Evolutionary conservation across 2,888 invertebrate species (phyloP), one percentile per base, ranked within the genome.

Genomic region (Brachycybe producta): DNA sequence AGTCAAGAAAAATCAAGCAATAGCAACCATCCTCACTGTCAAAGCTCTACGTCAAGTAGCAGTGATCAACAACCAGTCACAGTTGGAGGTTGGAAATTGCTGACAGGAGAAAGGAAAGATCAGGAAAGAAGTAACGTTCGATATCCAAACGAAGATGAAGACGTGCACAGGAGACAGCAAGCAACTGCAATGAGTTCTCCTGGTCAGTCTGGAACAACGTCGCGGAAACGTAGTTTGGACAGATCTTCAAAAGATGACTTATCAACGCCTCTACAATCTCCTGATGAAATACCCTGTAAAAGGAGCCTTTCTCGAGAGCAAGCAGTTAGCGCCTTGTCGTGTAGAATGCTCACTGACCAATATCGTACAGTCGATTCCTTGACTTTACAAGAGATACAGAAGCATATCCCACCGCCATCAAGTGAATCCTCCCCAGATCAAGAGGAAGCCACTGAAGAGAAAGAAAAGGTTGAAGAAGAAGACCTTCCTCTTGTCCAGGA

Each of bases 241-340:
- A 45, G 51, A n/a, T 52, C 52, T 15, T 45, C 52, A 2, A 23
- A 23, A 17, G 54, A 54, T 28, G 50, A 38, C 7, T 38, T 42
- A 30, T 54, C 54, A 15, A 53, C 53, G 5, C 32, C 51, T 7
- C 46, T 53, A 2, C 45, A 49, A 13, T 54, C 54, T 2, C 54
- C 54, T 3, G 54, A 54, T 32, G 54, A 54, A 38, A 38, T 54
- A 27, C 54, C 54, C 3, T 44, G 54, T 30, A 54, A 54, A 42
- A 36, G 49, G 26, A 52, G 52, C 23, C 26, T 46, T 2, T 34
- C 44, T 5, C 30, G 26, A 42, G 44, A 32, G n/a, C 32, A 49
- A 5, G 30, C 23, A 17, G 32, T 36, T 2, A 26, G 21, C 4
- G 24, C 50, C 38, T 17, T 15, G 19, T 21, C 41, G 5, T 24